A percentile compares a stretch with the other conserved stretches of the same genome.
These are phyloP conservation scores for Ammospiza caudacuta DNA, from an alignment of 2,113 vertebrate genomes.

Conservation along the genomic window DNA sequence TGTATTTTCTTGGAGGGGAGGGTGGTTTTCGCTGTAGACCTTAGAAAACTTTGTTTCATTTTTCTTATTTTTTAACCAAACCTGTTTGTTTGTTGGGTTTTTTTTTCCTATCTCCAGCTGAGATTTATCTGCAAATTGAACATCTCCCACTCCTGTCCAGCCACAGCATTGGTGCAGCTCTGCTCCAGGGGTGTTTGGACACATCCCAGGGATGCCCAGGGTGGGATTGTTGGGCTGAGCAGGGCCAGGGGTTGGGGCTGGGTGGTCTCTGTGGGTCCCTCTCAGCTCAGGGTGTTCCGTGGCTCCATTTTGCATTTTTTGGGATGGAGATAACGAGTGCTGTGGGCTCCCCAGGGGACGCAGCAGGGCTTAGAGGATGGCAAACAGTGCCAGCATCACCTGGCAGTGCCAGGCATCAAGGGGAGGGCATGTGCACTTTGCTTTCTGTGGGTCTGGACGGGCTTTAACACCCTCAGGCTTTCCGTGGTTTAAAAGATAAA, in stretches of 20 bases:
- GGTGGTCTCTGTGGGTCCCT: neutral
- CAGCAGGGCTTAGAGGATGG: neutral
- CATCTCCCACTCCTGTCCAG: neutral
- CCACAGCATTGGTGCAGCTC: accelerated
- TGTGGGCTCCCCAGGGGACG: accelerated
- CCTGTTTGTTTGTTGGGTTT: neutral
- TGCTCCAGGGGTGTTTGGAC: neutral
- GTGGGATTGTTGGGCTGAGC: neutral
- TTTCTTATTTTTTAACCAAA: neutral
- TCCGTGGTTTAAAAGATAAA: neutral
- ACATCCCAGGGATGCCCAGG: neutral
- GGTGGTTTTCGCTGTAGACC: neutral
- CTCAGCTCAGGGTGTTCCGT: neutral
- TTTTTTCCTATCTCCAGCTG: neutral
- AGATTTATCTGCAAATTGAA: neutral
- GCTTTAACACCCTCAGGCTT: neutral
- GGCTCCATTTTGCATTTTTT: accelerated
- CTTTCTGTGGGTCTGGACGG: neutral
- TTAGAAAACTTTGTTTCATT: neutral
- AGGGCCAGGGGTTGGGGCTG: neutral
- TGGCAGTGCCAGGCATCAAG: neutral
- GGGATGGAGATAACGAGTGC: accelerated
- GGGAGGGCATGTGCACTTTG: neutral
- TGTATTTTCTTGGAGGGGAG: neutral
- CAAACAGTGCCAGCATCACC: neutral